Evolutionary conservation across 2,888 invertebrate species (phyloP), one percentile per base, ranked within the genome.

Genomic region (Megastigmus dorsalis): DNA sequence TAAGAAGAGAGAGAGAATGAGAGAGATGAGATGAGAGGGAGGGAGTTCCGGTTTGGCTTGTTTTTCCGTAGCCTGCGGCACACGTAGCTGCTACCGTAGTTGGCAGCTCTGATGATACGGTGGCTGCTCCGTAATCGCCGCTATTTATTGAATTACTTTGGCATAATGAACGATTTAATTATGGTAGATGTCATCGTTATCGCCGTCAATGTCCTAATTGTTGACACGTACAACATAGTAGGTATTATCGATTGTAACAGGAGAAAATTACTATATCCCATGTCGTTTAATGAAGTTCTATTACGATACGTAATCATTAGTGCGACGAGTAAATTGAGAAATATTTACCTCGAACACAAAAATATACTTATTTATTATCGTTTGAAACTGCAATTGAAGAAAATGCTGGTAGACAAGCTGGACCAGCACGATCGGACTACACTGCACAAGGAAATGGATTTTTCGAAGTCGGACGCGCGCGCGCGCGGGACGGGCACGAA

Each of bases 91-190:
- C 75, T 72, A 68, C 71, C 62, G 71, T 71, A 72, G 50, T 57
- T 67, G 75, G 65, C 48, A 15, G 23, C 30, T 3, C 26, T 57
- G 75, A 75, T 72, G 72, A 72, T 72, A 63, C 63, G 54, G 45
- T 38, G 72, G 57, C 28, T 48, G 41, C 65, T 20, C 36, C 45
- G 68, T 75, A 72, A 76, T 72, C 76, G 57, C 63, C 9, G 68
- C 75, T 72, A 76, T 76, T 72, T 76, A 76, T 76, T 68, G 72
- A 72, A 73, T 76, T 55, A 75, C 75, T 72, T 72, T 52, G 63
- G 71, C 62, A 50, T 75, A 72, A 75, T 72, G 65, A 65, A 75
- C 63, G 68, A 68, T 68, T 68, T 72, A 71, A 71, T 75, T 71
- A 67, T 41, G 57, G 54, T 43, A n/a, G 70, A 70, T 66, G 74